A percentile compares a stretch with the other conserved stretches of the same genome.
These are phyloP conservation scores for Tokudaia tokunoshimensis DNA, from an alignment of 2,797 vertebrate genomes.

Conservation along the genomic window DNA sequence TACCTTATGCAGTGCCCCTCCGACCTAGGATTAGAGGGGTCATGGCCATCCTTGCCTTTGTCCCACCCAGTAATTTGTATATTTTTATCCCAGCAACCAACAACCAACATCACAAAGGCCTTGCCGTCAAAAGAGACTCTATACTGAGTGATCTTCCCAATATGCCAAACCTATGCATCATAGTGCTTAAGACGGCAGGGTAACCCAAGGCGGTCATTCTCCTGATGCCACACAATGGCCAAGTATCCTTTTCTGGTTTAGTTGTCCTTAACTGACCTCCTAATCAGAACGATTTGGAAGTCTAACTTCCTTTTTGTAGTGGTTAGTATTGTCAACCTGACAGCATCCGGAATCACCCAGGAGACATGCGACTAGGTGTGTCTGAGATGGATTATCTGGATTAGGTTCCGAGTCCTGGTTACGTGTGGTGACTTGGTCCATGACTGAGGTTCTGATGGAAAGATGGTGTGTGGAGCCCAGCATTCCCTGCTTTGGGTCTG, in stretches of 20 bases:
- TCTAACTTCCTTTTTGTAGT: neutral
- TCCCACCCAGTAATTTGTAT: neutral
- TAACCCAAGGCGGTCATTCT: neutral
- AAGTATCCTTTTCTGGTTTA: neutral
- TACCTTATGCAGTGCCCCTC: neutral
- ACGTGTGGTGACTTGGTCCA: neutral
- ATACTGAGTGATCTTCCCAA: neutral
- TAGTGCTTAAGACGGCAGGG: neutral
- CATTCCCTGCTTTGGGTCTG: too few relatives aligned
- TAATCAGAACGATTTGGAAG: neutral
- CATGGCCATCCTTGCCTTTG: rapidly evolving
- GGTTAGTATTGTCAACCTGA: neutral
- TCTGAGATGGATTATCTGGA: neutral
- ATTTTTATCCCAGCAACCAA: neutral
- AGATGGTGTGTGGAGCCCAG: too few relatives aligned
- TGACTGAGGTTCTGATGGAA: neutral
- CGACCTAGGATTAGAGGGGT: neutral
- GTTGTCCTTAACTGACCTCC: neutral
- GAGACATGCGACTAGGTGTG: neutral
- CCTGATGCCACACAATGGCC: neutral
- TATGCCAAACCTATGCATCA: neutral
- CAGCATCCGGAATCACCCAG: neutral
- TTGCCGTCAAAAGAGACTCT: neutral
- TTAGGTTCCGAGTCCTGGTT: too few relatives aligned
- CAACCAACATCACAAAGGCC: neutral